These are phyloP conservation scores for Rhagoletis zephyria DNA, from an alignment of 1,140 invertebrate genomes.

Conservation along the genomic window DNA sequence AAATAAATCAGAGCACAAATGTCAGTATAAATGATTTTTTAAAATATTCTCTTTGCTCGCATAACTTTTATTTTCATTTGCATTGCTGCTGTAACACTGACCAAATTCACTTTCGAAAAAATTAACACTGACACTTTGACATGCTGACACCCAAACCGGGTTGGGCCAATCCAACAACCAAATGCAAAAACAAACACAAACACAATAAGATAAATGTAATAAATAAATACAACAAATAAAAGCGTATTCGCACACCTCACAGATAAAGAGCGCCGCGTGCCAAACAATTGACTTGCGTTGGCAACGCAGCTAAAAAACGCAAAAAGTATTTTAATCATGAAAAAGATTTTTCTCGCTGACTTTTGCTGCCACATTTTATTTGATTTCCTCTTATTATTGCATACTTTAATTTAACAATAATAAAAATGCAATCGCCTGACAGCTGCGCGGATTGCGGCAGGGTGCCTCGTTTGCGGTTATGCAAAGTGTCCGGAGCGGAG, in stretches of 20 bases:
- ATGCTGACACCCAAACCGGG: slow-evolving; percentile 23
- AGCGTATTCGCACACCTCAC: not conserved
- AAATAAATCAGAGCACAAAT: no score
- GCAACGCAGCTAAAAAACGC: not conserved
- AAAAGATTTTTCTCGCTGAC: slow-evolving; percentile 8
- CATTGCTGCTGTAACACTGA: not conserved
- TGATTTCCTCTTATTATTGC: slow-evolving; percentile 37
- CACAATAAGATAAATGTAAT: not conserved
- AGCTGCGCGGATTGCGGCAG: not conserved
- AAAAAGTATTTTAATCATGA: slow-evolving; percentile 14
- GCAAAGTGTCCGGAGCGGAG: not conserved
- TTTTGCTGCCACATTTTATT: slow-evolving; percentile 23
- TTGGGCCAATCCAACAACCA: slow-evolving; percentile 27
- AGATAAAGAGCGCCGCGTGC: not conserved
- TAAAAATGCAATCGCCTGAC: slow-evolving; percentile 39
- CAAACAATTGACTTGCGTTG: slow-evolving; percentile 1
- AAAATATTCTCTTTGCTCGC: not conserved
- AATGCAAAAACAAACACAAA: no score
- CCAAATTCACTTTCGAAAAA: slow-evolving; percentile 48
- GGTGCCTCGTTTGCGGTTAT: slow-evolving; percentile 7
- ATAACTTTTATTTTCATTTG: slow-evolving; percentile 29
- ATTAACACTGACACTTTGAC: slow-evolving; percentile 37
- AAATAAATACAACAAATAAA: not conserved
- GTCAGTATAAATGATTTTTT: no score
- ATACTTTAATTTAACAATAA: slow-evolving; percentile 23